Evolutionary conservation across 2,888 invertebrate genomes (phyloP).

Genomic region (Papilio elwesi): DNA sequence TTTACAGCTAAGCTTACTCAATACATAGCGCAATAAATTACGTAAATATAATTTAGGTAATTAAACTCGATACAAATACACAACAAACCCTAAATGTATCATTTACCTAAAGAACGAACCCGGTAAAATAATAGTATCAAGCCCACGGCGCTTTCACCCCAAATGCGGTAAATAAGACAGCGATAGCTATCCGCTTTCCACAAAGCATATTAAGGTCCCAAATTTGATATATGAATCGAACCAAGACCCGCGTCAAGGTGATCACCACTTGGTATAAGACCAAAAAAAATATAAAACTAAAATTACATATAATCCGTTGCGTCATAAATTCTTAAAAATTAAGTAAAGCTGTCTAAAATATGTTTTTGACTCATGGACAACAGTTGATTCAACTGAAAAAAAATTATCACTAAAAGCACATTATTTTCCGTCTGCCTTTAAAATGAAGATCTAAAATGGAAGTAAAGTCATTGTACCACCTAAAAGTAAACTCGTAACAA

Average conservation of each 20-base stretch:
- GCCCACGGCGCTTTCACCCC: not conserved
- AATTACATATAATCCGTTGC: conserved; percentile 32
- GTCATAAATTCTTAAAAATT: conserved; percentile 64
- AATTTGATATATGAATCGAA: not conserved
- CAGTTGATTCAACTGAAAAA: conserved; percentile 29
- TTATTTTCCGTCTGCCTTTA: not conserved
- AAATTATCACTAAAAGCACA: not conserved
- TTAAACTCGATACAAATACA: conserved; percentile 72
- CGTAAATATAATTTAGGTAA: conserved; percentile 82
- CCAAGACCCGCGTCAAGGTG: not conserved
- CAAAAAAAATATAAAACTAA: conserved; percentile 40
- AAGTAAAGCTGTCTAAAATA: conserved; percentile 77
- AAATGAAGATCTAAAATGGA: not conserved
- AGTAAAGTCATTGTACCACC: too few relatives aligned
- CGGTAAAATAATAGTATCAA: conserved; percentile 41
- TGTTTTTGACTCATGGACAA: conserved; percentile 39
- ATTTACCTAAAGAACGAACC: conserved; percentile 42
- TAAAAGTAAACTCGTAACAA: too few relatives aligned
- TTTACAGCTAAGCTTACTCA: conserved; percentile 72
- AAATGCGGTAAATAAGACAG: not conserved
- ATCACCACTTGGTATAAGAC: not conserved
- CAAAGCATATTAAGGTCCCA: conserved; percentile 1
- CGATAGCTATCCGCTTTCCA: conserved; percentile 3
- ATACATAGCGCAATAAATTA: conserved; percentile 80
- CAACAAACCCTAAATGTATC: conserved; percentile 60